Conservation (phyloP, 2,113 vertebrate genomes). For the Emberiza fucata region DNA sequence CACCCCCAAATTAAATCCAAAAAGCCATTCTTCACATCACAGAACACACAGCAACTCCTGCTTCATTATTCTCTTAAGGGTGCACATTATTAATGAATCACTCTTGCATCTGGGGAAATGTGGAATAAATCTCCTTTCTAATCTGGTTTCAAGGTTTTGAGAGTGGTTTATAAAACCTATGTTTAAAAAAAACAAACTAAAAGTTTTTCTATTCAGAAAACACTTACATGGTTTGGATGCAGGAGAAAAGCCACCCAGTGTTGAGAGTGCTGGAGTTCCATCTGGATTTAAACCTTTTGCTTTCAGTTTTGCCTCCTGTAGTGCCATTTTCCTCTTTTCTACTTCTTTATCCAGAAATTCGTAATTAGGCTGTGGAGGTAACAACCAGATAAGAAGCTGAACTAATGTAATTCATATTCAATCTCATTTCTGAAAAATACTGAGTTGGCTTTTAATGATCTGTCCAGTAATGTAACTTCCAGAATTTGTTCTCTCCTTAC, state of each 20-base stretch:
- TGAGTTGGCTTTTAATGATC: neutral
- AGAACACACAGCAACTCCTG: neutral
- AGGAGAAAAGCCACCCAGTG: slow-evolving; percentile 93
- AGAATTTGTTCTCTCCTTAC: neutral
- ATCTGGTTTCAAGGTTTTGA: neutral
- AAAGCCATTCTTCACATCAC: neutral
- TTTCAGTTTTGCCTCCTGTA: slow-evolving; percentile 95
- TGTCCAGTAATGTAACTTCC: accelerated
- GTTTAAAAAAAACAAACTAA: too few species aligned
- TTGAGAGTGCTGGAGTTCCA: slow-evolving; percentile 92
- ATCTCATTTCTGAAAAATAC: neutral
- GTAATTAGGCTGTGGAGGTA: slow-evolving; percentile 85
- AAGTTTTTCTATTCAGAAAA: neutral
- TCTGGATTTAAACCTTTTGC: slow-evolving; percentile 97
- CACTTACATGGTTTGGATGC: slow-evolving; percentile 90
- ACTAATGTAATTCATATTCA: accelerated
- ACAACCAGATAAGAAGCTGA: neutral
- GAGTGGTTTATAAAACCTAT: neutral
- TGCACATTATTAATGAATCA: accelerated
- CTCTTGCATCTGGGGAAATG: neutral
- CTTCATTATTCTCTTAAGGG: neutral
- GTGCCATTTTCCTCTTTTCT: slow-evolving; percentile 90
- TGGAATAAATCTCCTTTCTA: neutral
- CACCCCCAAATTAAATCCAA: neutral
- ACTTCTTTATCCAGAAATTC: slow-evolving; percentile 96